Evolutionary conservation across 2,888 invertebrate genomes (phyloP).

Genomic region (Mythimna pallens): DNA sequence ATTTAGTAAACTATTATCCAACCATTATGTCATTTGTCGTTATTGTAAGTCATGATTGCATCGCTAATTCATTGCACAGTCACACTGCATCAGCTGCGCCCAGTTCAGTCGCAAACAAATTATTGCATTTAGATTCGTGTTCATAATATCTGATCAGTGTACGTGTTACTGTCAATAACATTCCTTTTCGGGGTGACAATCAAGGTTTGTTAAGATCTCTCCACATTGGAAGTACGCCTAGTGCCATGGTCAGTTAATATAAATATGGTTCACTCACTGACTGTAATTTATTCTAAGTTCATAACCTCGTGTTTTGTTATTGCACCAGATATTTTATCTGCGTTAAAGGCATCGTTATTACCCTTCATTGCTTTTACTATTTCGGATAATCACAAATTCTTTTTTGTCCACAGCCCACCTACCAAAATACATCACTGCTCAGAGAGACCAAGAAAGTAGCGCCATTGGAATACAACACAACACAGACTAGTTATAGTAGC

Average conservation of each 20-base stretch:
- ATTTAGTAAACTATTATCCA: conserved; percentile 8
- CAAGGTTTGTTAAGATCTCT: not conserved
- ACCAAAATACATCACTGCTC: conserved; percentile 89
- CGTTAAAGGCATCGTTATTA: not conserved
- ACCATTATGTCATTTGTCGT: conserved; percentile 12
- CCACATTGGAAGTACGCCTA: too few relatives aligned
- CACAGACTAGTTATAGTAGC: conserved; percentile 69
- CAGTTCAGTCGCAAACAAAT: conserved; percentile 7
- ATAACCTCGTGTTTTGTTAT: not conserved
- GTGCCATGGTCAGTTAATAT: conserved; percentile 3
- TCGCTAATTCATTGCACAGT: conserved; percentile 7
- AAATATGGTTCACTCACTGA: not conserved
- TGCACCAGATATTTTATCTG: not conserved
- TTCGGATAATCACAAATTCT: not conserved
- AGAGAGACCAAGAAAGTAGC: conserved; percentile 67
- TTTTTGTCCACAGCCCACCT: conserved; percentile 91
- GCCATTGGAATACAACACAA: conserved; percentile 83
- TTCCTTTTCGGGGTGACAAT: conserved; percentile 15
- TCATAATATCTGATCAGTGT: conserved; percentile 11
- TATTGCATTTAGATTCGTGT: not conserved
- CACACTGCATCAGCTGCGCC: not conserved
- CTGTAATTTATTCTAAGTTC: not conserved
- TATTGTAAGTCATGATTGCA: not conserved
- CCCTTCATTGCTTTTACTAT: too few relatives aligned
- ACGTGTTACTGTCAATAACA: conserved; percentile 27